Evolutionary conservation across 1,140 invertebrate species (phyloP).

Genomic region (Maniola jurtina): DNA sequence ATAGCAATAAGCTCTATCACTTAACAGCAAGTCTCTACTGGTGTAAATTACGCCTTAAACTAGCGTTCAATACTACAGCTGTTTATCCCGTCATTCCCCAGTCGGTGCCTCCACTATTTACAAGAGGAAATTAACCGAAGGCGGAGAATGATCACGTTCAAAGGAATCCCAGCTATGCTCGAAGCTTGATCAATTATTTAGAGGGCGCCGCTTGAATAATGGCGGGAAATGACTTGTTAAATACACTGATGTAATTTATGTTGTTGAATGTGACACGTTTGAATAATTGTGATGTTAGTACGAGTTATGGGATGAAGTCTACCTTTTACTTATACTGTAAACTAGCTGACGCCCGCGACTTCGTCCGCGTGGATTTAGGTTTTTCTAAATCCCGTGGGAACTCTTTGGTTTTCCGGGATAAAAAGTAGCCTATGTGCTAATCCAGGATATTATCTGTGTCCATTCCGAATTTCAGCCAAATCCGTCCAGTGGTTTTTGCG

Average conservation of each 20-base stretch:
- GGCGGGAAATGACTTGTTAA: neutral
- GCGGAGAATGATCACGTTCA: neutral
- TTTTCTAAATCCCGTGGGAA: no score
- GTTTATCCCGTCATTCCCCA: neutral
- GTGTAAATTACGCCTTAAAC: neutral
- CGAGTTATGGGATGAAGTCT: no score
- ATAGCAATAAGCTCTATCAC: no score
- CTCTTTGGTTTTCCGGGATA: no score
- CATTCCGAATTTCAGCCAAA: no score
- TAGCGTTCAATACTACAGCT: neutral
- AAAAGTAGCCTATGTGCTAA: no score
- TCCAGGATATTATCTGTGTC: no score
- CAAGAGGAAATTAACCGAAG: neutral
- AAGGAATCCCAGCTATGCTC: constrained; percentile 1
- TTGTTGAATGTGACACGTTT: neutral
- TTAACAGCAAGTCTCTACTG: no score
- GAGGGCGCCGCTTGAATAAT: neutral
- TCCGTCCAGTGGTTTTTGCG: no score
- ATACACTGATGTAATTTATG: constrained; percentile 1
- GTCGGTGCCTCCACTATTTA: neutral
- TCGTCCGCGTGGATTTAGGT: no score
- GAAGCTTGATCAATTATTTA: neutral
- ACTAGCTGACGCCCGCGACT: no score
- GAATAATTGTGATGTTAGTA: neutral
- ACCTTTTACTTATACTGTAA: no score